These are phyloP conservation scores for Dendropsophus ebraccatus DNA, from an alignment of 2,113 vertebrate species.

Conservation along the genomic window DNA sequence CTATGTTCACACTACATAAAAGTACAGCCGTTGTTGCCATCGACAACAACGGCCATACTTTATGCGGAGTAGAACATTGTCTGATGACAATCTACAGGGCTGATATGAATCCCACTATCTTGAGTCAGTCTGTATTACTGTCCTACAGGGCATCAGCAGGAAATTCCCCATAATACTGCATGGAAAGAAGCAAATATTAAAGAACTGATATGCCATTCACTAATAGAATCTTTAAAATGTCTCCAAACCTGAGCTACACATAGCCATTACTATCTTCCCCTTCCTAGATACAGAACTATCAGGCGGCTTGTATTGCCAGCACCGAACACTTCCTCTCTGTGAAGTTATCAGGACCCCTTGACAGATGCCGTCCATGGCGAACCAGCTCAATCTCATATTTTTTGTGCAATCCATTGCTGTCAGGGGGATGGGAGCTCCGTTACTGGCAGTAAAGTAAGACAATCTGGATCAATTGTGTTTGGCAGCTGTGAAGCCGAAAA, in stretches of 20 bases:
- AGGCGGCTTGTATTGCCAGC: neutral
- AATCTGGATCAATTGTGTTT: constrained; percentile 42
- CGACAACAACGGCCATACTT: no score
- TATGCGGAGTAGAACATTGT: no score
- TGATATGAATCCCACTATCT: no score
- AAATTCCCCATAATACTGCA: neutral
- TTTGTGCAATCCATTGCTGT: neutral
- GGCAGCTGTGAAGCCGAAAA: constrained; percentile 32
- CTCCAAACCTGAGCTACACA: neutral
- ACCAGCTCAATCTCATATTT: neutral
- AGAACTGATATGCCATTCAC: neutral
- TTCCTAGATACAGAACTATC: neutral
- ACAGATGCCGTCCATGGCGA: neutral
- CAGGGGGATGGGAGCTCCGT: constrained; percentile 5
- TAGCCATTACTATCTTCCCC: neutral
- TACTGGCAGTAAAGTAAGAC: neutral
- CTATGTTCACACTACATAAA: no score
- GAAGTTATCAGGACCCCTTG: neutral
- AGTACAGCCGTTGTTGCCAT: no score
- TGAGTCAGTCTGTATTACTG: neutral
- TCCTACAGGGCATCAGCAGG: neutral
- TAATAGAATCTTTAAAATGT: neutral
- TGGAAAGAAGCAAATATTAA: neutral
- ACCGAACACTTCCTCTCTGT: neutral
- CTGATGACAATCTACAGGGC: no score